Percentiles rank a stretch among this genome's conserved stretches.
These are phyloP conservation scores for Cranoglanis bouderius DNA, from an alignment of 2,113 vertebrate species.

Conservation along the genomic window DNA sequence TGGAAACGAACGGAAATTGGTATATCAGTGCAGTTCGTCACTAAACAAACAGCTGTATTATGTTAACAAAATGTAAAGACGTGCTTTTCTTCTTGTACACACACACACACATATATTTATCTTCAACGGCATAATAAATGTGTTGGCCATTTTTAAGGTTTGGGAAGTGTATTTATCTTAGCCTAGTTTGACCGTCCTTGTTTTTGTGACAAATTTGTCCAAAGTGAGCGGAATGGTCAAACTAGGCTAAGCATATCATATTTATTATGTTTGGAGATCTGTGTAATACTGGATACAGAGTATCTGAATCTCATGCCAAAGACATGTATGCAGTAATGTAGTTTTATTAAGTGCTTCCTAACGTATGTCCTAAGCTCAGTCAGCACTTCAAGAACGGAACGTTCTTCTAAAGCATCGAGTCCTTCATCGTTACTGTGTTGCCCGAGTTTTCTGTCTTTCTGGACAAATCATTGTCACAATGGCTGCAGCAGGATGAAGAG, in stretches of 20 bases:
- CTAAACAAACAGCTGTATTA: neutral
- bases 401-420: neutral
- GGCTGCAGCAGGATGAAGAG: neutral
- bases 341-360: conserved; percentile 39
- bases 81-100: neutral
- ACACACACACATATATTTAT: no score
- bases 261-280: conserved; percentile 38
- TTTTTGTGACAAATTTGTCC: neutral
- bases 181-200: neutral
- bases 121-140: conserved; percentile 36
- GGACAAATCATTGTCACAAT: neutral
- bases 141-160: conserved; percentile 1
- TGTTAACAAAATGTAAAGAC: neutral
- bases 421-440: neutral
- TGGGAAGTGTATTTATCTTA: neutral
- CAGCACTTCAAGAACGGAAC: neutral
- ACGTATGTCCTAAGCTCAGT: neutral
- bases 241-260: conserved; percentile 5
- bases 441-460: neutral
- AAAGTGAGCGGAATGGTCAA: neutral
- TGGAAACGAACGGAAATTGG: neutral
- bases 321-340: conserved; percentile 44
- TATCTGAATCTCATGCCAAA: conserved; percentile 46
- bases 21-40: neutral
- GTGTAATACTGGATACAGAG: conserved; percentile 33